Conservation (phyloP, 2,888 invertebrate species). For the Galerucella nymphaeae region DNA sequence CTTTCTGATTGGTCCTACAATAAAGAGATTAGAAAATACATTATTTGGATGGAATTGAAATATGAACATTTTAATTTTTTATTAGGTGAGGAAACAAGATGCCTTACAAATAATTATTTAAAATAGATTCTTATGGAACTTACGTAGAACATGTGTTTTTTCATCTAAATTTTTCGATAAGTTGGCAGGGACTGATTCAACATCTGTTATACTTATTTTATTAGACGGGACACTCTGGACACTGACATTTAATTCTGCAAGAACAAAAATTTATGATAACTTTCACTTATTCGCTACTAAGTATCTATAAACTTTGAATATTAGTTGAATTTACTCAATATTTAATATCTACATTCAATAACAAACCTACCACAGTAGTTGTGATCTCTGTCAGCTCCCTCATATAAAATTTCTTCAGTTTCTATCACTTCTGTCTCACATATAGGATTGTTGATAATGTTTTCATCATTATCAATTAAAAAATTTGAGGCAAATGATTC, state of each 20-base stretch:
- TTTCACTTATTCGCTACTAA: conserved; percentile 2
- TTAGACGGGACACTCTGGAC: conserved; percentile 2
- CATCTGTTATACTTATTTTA: conserved; percentile 12
- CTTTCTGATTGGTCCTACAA: conserved; percentile 17
- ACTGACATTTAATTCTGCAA: conserved; percentile 11
- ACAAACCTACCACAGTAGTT: conserved; percentile 15
- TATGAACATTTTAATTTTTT: not conserved
- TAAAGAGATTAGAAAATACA: not conserved
- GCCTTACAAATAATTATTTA: conserved; percentile 4
- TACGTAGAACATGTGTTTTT: conserved; percentile 20
- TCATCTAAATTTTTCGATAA: conserved; percentile 7
- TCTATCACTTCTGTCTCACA: too few relatives aligned
- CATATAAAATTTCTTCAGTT: too few relatives aligned
- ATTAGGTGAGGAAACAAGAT: not conserved
- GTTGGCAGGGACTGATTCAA: conserved; percentile 6
- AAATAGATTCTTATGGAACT: conserved; percentile 18
- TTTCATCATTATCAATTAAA: conserved; percentile 14
- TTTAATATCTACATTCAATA: conserved; percentile 23
- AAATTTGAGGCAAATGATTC: conserved; percentile 18
- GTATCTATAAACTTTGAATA: conserved; percentile 9
- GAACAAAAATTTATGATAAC: not conserved
- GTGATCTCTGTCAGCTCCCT: too few relatives aligned
- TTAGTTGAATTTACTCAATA: conserved; percentile 12
- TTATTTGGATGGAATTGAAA: not conserved
- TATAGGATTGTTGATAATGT: not conserved